Evolutionary conservation across 1,140 invertebrate species (phyloP).

Genomic region (Papilio helenus): DNA sequence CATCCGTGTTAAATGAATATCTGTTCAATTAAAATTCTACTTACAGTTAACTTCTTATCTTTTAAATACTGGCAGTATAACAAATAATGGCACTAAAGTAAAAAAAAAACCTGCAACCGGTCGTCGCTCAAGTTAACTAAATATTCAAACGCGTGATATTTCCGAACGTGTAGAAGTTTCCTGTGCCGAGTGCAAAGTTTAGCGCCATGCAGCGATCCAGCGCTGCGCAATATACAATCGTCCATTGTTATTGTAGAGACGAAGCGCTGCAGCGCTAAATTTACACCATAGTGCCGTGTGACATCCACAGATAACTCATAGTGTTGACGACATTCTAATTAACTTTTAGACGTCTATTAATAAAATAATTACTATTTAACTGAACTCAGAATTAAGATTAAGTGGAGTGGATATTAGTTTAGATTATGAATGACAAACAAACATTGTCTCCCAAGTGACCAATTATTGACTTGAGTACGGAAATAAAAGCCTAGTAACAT

Average conservation of each 20-base stretch:
- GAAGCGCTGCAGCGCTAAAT: slow-evolving; percentile 15
- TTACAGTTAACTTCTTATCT: slow-evolving; percentile 16
- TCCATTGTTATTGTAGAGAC: neutral
- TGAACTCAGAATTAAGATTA: too few species aligned
- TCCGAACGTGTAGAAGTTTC: slow-evolving; percentile 16
- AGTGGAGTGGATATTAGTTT: too few species aligned
- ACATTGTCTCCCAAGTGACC: too few species aligned
- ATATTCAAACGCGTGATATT: neutral
- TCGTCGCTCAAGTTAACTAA: neutral
- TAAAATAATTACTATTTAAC: neutral
- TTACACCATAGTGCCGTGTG: slow-evolving; percentile 31
- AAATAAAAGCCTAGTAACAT: too few species aligned
- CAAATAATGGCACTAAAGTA: neutral
- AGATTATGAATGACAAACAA: too few species aligned
- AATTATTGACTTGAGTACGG: too few species aligned
- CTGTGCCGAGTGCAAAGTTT: slow-evolving; percentile 35
- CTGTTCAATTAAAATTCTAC: neutral
- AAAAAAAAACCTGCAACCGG: slow-evolving; percentile 1
- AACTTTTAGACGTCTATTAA: neutral
- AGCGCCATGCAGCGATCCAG: neutral
- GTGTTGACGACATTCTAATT: neutral
- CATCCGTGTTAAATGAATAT: neutral
- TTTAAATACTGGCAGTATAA: neutral
- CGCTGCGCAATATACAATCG: neutral
- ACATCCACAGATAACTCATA: slow-evolving; percentile 20